Evolutionary conservation across 1,140 invertebrate genomes (phyloP).

Genomic region (Micrasema longulum): DNA sequence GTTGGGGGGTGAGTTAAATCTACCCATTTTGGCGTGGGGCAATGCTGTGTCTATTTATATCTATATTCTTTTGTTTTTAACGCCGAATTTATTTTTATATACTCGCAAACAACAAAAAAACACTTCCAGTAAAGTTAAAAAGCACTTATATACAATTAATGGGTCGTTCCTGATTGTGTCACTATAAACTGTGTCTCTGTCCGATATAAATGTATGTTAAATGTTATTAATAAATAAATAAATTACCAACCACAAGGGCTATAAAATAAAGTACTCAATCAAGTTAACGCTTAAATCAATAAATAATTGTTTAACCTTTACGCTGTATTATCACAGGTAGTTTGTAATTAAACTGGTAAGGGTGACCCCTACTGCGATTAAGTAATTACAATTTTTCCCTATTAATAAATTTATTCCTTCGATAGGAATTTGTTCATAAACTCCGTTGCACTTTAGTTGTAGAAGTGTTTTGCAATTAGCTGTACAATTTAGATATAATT

Average conservation of each 20-base stretch:
- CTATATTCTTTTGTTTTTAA: no score
- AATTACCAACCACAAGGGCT: neutral
- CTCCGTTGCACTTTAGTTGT: constrained; percentile 10
- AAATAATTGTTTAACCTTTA: constrained; percentile 18
- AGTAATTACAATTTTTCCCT: constrained; percentile 22
- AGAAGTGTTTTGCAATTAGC: constrained; percentile 5
- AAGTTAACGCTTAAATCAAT: neutral
- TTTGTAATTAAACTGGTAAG: constrained; percentile 4
- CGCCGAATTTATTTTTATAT: no score
- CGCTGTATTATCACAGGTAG: neutral
- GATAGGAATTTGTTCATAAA: constrained; percentile 17
- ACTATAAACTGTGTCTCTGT: no score
- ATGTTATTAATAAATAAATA: no score
- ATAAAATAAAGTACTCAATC: neutral
- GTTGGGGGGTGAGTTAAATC: no score
- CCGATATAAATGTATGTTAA: no score
- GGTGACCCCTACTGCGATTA: constrained; percentile 33
- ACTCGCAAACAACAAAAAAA: no score
- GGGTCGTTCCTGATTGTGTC: no score
- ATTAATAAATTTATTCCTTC: constrained; percentile 11
- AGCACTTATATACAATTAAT: neutral
- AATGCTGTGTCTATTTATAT: no score
- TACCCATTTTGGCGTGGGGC: no score
- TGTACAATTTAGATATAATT: constrained; percentile 1
- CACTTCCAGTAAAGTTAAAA: constrained; percentile 1